These are phyloP conservation scores for Aphidoletes aphidimyza DNA, from an alignment of 2,888 invertebrate genomes.

Conservation along the genomic window DNA sequence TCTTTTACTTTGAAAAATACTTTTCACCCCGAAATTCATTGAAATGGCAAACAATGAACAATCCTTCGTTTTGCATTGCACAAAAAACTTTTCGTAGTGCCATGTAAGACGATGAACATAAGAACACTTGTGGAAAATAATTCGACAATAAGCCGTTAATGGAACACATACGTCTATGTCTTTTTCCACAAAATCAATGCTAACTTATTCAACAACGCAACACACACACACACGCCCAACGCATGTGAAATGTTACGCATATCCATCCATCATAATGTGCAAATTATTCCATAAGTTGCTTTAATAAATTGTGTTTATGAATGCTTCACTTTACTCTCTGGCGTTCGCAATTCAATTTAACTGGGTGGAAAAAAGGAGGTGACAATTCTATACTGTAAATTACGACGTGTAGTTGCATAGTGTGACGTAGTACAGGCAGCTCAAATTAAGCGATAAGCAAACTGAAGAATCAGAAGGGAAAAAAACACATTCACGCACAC, in stretches of 20 bases:
- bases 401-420: background rate
- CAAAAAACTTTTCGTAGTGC: too few relatives aligned
- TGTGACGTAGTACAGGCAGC: background rate
- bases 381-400: background rate
- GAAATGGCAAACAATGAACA: conserved; percentile 21
- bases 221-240: background rate
- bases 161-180: background rate
- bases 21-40: conserved; percentile 23
- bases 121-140: conserved; percentile 26
- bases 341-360: background rate
- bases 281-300: conserved; percentile 8
- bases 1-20: background rate
- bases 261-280: conserved; percentile 23
- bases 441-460: conserved; percentile 4
- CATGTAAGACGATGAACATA: too few relatives aligned
- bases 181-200: background rate
- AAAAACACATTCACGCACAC: background rate
- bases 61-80: background rate
- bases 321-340: background rate
- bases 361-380: background rate
- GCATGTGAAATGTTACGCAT: background rate
- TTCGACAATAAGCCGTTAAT: conserved; percentile 42
- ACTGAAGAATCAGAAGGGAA: background rate
- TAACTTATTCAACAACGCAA: background rate
- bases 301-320: background rate